phyloP scores from a whole-genome alignment of 2,113 vertebrate species.

The Dolichallabes microphthalmus region DNA sequence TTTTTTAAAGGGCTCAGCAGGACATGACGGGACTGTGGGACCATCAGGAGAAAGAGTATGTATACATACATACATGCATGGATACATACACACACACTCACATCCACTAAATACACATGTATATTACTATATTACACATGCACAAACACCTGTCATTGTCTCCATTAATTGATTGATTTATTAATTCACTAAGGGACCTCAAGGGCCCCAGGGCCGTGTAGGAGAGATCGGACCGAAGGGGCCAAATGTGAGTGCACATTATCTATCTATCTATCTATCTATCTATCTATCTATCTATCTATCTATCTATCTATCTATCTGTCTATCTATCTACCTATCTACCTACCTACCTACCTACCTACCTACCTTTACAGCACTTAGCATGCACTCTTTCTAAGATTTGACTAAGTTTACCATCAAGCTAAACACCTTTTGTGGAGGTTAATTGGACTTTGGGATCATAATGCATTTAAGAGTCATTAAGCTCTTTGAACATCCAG shows the following conservation, averaged over 20 bases:
- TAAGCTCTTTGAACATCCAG: too few relatives aligned
- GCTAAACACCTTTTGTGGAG: not conserved
- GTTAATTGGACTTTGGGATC: too few relatives aligned
- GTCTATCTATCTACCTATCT: not conserved
- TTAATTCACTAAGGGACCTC: conserved; percentile 79
- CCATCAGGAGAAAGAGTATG: conserved; percentile 90
- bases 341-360: too few relatives aligned
- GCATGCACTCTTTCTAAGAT: too few relatives aligned
- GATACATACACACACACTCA: not conserved
- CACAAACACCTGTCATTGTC: not conserved
- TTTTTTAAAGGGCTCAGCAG: conserved; percentile 82
- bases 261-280: not conserved
- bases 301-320: not conserved
- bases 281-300: not conserved
- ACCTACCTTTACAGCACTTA: not conserved
- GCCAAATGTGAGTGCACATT: conserved; percentile 79
- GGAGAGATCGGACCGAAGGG: conserved; percentile 97
- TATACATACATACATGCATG: not conserved
- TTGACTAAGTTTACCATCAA: too few relatives aligned
- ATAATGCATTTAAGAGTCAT: too few relatives aligned
- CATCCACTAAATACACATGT: not conserved
- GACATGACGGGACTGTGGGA: conserved; percentile 88
- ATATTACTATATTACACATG: not conserved
- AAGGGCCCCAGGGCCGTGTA: conserved; percentile 89
- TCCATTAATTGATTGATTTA: not conserved